Conservation (phyloP, 2,888 invertebrate species). For the Eulithis prunata region DNA sequence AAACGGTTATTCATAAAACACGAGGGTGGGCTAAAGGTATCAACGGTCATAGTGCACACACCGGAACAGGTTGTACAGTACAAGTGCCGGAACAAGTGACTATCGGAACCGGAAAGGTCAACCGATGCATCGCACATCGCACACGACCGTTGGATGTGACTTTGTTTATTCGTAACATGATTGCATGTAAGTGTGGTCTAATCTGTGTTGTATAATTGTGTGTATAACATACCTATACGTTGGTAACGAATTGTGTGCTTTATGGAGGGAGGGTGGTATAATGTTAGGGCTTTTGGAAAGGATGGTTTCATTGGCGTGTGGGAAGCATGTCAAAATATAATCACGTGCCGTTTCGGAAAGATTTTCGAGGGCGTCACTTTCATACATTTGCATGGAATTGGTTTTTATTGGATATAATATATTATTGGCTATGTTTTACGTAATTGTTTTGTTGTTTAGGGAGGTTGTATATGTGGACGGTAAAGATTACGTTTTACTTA, state of each 20-base stretch:
- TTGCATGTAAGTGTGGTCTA: background rate
- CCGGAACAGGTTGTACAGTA: conserved; percentile 50
- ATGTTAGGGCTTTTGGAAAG: background rate
- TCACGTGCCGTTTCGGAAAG: background rate
- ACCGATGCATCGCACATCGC: conserved; percentile 26
- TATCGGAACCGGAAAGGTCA: conserved; percentile 49
- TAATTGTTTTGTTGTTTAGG: too few species aligned
- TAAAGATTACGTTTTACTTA: too few species aligned
- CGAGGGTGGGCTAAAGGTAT: conserved; percentile 8
- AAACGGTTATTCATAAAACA: conserved; percentile 19
- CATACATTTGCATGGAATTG: too few species aligned
- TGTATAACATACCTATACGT: background rate
- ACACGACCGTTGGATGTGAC: conserved; percentile 40
- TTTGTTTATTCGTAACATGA: background rate
- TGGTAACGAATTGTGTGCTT: conserved; percentile 4
- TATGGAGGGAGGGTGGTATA: background rate
- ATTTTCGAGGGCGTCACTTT: too few species aligned
- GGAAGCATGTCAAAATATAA: background rate
- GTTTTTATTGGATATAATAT: too few species aligned
- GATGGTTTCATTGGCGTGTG: background rate
- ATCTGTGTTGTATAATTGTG: background rate
- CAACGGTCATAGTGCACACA: conserved; percentile 57
- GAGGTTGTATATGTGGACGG: too few species aligned
- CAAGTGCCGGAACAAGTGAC: conserved; percentile 42
- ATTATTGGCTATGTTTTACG: too few species aligned